phyloP scores from a whole-genome alignment of 2,113 vertebrate genomes.

The Ctenomys sociabilis region DNA sequence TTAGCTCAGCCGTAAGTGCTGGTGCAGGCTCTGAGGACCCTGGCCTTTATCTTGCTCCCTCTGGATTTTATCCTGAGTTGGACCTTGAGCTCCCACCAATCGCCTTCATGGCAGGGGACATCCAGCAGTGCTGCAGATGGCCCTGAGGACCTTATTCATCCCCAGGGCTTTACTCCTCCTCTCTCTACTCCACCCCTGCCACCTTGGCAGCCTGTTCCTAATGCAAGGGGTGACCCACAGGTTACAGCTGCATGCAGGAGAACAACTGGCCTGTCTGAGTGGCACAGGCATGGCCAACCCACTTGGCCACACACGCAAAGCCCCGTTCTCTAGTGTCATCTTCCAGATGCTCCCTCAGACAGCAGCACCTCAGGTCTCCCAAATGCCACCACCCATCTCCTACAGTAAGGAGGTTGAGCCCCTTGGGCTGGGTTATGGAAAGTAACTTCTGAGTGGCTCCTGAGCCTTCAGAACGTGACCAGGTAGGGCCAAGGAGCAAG shows the following conservation, averaged over 20 bases:
- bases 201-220: not conserved
- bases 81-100: not conserved
- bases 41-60: not conserved
- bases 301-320: not conserved
- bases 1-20: not conserved
- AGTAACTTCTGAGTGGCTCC: not conserved
- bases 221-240: not conserved
- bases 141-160: not conserved
- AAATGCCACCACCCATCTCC: not conserved
- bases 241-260: not conserved
- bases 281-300: not conserved
- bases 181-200: not conserved
- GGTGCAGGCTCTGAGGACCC: not conserved
- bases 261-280: not conserved
- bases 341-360: not conserved
- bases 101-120: accelerated
- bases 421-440: not conserved
- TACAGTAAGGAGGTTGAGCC: not conserved
- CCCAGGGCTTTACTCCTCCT: not conserved
- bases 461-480: not conserved
- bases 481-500: not conserved
- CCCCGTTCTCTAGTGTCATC: not conserved
- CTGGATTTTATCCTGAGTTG: not conserved
- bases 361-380: not conserved
- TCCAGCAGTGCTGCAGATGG: not conserved